A percentile compares a stretch with the other conserved stretches of the same genome.
phyloP scores from a whole-genome alignment of 2,888 invertebrate species.

The Phalera bucephala region DNA sequence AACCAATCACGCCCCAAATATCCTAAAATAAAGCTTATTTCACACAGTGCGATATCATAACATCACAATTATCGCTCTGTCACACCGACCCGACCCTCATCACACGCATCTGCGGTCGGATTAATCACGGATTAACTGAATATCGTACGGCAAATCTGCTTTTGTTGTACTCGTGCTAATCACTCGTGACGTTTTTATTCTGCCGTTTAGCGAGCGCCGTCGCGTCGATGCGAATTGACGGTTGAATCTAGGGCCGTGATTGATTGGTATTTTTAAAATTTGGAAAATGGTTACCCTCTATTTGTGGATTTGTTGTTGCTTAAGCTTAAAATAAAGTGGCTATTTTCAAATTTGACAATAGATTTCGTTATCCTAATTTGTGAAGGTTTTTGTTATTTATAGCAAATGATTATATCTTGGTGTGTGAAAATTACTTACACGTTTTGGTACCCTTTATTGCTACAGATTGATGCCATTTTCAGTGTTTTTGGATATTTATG shows the following conservation, averaged over 20 bases:
- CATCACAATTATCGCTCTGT: conserved; percentile 72
- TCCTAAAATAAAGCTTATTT: conserved; percentile 17
- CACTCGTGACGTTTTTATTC: conserved; percentile 53
- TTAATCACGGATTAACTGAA: conserved; percentile 66
- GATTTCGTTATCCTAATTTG: too few relatives aligned
- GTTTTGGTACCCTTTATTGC: too few relatives aligned
- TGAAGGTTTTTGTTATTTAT: too few relatives aligned
- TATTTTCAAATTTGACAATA: too few relatives aligned
- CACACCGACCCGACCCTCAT: conserved; percentile 62
- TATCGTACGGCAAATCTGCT: conserved; percentile 56
- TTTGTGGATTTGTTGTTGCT: too few relatives aligned
- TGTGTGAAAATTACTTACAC: too few relatives aligned
- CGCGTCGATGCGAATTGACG: conserved; percentile 20
- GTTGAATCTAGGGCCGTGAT: conserved; percentile 1
- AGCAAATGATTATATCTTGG: too few relatives aligned
- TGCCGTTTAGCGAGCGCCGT: conserved; percentile 18
- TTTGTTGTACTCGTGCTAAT: conserved; percentile 48
- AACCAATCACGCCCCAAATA: conserved; percentile 1
- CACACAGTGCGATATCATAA: conserved; percentile 47
- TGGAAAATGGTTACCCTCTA: not conserved
- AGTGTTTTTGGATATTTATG: too few relatives aligned
- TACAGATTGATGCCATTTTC: too few relatives aligned
- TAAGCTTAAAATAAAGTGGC: too few relatives aligned
- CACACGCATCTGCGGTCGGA: conserved; percentile 64
- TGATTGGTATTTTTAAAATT: not conserved